Conservation (phyloP, 2,113 vertebrate species). For the Petaurus breviceps region DNA sequence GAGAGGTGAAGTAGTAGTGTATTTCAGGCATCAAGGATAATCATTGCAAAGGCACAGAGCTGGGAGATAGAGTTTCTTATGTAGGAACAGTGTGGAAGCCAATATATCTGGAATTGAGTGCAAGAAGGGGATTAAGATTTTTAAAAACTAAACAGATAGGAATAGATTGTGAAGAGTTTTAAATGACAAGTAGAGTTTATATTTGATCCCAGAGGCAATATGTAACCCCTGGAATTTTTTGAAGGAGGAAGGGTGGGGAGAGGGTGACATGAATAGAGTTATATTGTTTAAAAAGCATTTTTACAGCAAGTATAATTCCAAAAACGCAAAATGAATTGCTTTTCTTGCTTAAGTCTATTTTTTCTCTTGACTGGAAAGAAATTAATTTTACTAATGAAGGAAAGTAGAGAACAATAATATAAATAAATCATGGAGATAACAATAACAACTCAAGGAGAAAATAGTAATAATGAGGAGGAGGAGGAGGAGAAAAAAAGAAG, state of each 20-base stretch:
- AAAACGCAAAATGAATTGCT: not conserved
- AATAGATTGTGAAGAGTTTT: not conserved
- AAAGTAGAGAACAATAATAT: not conserved
- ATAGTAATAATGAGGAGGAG: not conserved
- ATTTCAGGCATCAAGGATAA: not conserved
- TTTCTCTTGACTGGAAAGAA: not conserved
- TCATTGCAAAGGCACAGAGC: not conserved
- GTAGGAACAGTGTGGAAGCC: not conserved
- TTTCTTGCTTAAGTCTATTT: not conserved
- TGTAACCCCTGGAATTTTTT: not conserved
- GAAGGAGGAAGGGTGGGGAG: not conserved
- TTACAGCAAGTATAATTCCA: not conserved
- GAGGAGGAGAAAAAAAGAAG: not conserved
- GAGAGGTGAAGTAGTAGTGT: not conserved
- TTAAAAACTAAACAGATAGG: not conserved
- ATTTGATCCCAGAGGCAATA: not conserved
- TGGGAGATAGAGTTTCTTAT: not conserved
- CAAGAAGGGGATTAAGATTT: not conserved
- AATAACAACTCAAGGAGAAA: not conserved
- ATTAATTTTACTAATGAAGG: not conserved
- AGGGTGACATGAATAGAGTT: not conserved
- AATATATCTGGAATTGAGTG: not conserved
- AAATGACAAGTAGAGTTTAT: not conserved
- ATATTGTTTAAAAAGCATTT: not conserved
- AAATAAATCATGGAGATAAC: not conserved